Evolutionary conservation across 1,140 invertebrate species (phyloP), one percentile per base, ranked within the genome.

Genomic region (Tetragonula clypearis): DNA sequence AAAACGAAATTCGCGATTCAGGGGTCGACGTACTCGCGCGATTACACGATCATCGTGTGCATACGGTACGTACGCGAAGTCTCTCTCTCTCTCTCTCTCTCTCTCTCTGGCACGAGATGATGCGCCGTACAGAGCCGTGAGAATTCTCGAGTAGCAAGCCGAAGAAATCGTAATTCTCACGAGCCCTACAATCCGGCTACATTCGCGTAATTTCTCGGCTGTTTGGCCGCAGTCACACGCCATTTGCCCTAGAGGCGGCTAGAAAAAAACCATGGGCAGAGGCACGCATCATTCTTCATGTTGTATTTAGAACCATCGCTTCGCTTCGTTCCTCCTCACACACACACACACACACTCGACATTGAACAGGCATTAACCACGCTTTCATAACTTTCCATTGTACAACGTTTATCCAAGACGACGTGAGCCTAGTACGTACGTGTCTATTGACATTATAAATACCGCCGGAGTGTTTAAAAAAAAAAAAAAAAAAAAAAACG

Each of bases 141-240:
- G 87, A 89, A 89, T 88, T 75, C 30, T 76, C 53, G 65, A 71
- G 49, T 30, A 73, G 49, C 41, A 73, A 21, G 58, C 41, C 55
- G 6, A 76, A 86, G 87, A 89, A 88, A 89, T 89, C 74, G 69
- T 79, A 82, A 89, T 89, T 89, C 87, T 89, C 87, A 86, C 87
- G 86, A 60, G 65, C 58, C 65, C 87, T 65, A 88, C 78, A 65
- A 82, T 88, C 73, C 77, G 66, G 62, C n/a, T 49, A 49, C 73
- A 78, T 68, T 82, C 79, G 69, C 62, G 79, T 85, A 76, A 88
- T 88, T 89, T 88, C 71, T 88, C 69, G 62, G 66, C 30, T 49
- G 41, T 53, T 58, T 49, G 49, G 21, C 55, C 15, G 66, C 73
- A 85, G 79, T 88, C 78, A 41, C 78, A 85, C 55, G 77, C 76